These are phyloP conservation scores for Tridacna gigas DNA, from an alignment of 2,888 invertebrate genomes.

Conservation along the genomic window DNA sequence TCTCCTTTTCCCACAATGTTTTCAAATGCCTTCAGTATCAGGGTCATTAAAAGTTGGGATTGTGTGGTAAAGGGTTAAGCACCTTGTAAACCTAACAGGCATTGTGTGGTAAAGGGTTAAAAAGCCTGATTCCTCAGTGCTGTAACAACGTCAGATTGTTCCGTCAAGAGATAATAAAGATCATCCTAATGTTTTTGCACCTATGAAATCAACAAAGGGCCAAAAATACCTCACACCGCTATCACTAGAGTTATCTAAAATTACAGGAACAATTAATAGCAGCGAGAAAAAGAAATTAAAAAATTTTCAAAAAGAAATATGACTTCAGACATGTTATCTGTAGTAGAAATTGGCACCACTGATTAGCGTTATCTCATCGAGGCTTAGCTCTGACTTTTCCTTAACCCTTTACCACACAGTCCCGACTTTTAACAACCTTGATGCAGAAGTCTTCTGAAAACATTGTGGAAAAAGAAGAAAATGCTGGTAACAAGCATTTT, in stretches of 20 bases:
- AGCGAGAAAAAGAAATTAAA: constrained; percentile 32
- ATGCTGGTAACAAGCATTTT: background rate
- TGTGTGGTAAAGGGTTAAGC: no score
- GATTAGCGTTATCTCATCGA: constrained; percentile 28
- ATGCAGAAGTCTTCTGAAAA: background rate
- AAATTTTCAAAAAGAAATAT: constrained; percentile 33
- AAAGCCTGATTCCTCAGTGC: no score
- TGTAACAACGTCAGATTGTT: no score
- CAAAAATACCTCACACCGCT: no score
- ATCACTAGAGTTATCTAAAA: background rate
- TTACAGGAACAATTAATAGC: constrained; percentile 15
- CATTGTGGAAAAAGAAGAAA: background rate
- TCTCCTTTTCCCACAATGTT: no score
- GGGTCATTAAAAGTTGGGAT: no score
- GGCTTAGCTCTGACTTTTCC: background rate
- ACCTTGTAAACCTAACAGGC: no score
- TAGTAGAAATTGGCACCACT: constrained; percentile 26
- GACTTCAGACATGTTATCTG: constrained; percentile 33
- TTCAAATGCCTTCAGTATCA: no score
- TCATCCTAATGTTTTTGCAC: no score
- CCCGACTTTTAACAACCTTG: background rate
- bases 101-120: no score
- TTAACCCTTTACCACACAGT: background rate
- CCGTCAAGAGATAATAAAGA: no score
- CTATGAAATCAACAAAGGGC: no score